phyloP scores from a whole-genome alignment of 2,888 invertebrate species.

The Cheilosia urbana region DNA sequence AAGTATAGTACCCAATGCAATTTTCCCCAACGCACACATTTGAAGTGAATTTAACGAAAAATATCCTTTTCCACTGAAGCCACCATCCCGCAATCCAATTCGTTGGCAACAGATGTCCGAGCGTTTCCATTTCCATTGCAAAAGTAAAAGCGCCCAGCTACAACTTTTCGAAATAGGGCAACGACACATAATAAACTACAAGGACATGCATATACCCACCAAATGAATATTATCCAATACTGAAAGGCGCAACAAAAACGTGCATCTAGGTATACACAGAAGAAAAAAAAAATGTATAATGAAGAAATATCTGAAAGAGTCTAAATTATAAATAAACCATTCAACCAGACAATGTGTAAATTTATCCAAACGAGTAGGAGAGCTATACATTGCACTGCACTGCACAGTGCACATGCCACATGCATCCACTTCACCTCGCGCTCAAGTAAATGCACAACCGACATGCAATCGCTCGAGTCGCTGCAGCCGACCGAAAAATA shows the following conservation, averaged over 20 bases:
- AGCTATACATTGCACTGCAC: conserved; percentile 31
- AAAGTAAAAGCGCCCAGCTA: no score
- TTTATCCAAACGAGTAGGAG: conserved; percentile 46
- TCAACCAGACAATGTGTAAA: conserved; percentile 58
- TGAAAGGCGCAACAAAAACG: neutral
- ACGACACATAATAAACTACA: conserved; percentile 51
- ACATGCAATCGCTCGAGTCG: conserved; percentile 20
- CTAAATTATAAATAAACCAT: conserved; percentile 59
- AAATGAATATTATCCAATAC: conserved; percentile 19
- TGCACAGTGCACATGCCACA: neutral
- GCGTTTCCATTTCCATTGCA: neutral
- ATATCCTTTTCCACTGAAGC: neutral
- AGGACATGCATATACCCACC: conserved; percentile 11
- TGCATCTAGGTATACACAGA: neutral
- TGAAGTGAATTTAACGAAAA: no score
- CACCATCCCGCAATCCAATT: neutral
- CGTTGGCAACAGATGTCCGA: conserved; percentile 3
- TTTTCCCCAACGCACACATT: no score
- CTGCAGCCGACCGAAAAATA: conserved; percentile 50
- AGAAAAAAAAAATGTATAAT: neutral
- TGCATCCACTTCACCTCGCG: neutral
- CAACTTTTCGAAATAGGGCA: conserved; percentile 40
- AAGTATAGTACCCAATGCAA: no score
- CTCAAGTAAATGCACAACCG: conserved; percentile 8
- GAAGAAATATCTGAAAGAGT: conserved; percentile 36